Percentiles rank a stretch among this genome's conserved stretches.
Conservation (phyloP, 2,888 invertebrate genomes). For the Stenodema calcarata region DNA sequence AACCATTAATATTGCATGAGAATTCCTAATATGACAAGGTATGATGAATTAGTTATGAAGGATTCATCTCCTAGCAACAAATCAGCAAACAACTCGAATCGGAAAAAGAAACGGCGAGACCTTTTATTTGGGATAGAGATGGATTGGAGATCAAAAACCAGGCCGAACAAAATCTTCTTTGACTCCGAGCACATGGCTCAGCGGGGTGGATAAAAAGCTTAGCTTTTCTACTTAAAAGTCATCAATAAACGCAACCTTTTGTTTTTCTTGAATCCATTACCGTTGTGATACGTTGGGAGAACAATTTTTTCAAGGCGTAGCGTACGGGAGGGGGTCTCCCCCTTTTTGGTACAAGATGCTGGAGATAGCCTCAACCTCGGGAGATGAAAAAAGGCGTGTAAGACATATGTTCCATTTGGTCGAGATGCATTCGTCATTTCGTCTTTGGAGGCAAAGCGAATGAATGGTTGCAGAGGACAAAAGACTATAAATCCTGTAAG, state of each 20-base stretch:
- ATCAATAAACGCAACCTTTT: conserved; percentile 30
- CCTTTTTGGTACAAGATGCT: background rate
- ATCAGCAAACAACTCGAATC: background rate
- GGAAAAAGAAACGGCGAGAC: background rate
- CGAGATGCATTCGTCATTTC: conserved; percentile 29
- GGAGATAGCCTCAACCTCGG: background rate
- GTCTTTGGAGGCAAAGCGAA: conserved; percentile 36
- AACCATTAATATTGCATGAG: conserved; percentile 26
- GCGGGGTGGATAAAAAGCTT: conserved; percentile 14
- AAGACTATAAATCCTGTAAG: background rate
- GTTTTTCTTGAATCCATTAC: conserved; percentile 22
- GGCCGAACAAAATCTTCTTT: conserved; percentile 1
- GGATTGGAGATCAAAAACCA: conserved; percentile 2
- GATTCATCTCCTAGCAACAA: background rate
- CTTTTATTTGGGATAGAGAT: conserved; percentile 12
- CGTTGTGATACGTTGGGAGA: background rate
- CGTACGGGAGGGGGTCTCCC: background rate
- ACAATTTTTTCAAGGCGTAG: conserved; percentile 1
- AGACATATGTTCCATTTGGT: conserved; percentile 15
- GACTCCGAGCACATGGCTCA: background rate
- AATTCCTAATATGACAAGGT: conserved; percentile 21
- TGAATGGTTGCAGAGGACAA: background rate
- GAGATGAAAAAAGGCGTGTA: background rate
- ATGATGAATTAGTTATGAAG: conserved; percentile 36
- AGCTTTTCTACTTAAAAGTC: conserved; percentile 28